Conservation (phyloP, 1,140 invertebrate genomes). For the Drosophila nebulosa region DNA sequence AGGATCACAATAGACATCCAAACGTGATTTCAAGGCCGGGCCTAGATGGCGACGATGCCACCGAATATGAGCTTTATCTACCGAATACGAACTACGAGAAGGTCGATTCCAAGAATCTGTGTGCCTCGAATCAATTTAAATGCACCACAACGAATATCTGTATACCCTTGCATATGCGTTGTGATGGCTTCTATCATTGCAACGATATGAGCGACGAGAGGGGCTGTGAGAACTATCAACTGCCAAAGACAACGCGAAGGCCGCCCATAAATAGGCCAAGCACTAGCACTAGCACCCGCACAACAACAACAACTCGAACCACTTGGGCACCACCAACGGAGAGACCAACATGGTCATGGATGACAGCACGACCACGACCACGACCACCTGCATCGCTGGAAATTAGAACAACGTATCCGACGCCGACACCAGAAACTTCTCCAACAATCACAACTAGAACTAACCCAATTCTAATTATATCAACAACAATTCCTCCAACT, state of each 20-base stretch:
- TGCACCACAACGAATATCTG: constrained; percentile 83
- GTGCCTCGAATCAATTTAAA: constrained; percentile 80
- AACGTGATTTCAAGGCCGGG: not conserved
- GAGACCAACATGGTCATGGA: not conserved
- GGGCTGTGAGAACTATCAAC: constrained; percentile 81
- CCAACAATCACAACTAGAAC: constrained; percentile 34
- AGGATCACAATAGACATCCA: constrained; percentile 1
- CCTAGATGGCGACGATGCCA: constrained; percentile 36
- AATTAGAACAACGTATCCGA: constrained; percentile 1
- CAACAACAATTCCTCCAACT: constrained; percentile 10
- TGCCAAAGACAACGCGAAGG: constrained; percentile 4
- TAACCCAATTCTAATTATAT: constrained; percentile 55
- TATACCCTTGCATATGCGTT: constrained; percentile 85
- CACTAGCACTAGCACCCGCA: constrained; percentile 6
- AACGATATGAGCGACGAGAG: constrained; percentile 88
- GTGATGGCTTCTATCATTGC: constrained; percentile 89
- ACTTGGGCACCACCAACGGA: constrained; percentile 8
- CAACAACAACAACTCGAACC: constrained; percentile 5
- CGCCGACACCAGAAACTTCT: not conserved
- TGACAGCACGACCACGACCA: not conserved
- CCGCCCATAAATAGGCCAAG: not conserved
- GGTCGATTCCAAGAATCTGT: constrained; percentile 44
- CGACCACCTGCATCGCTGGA: constrained; percentile 4
- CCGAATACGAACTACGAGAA: constrained; percentile 45
- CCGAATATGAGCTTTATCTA: constrained; percentile 49